Percentiles rank a stretch among this genome's conserved stretches.
Evolutionary conservation across 2,797 vertebrate species (phyloP).

Genomic region (Nannoperca australis): DNA sequence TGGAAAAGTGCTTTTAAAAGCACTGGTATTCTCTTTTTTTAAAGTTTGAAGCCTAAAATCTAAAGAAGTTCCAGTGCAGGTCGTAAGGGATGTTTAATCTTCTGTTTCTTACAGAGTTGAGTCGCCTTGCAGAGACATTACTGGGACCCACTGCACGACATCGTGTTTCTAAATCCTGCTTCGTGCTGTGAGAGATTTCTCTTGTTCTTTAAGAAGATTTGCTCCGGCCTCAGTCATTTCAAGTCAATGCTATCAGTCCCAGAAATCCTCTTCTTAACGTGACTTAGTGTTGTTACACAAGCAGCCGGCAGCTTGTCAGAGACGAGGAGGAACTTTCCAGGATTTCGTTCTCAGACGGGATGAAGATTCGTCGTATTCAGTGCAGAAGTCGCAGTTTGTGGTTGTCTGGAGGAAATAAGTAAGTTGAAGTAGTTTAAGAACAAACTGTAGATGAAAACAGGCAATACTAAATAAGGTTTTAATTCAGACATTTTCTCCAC

Average conservation of each 20-base stretch:
- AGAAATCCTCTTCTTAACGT: constrained; percentile 37
- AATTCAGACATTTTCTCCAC: neutral
- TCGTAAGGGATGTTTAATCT: neutral
- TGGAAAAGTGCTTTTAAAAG: neutral
- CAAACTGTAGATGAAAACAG: neutral
- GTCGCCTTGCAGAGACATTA: neutral
- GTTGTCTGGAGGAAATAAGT: neutral
- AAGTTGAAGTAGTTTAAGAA: neutral
- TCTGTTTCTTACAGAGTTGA: neutral
- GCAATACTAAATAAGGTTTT: rapidly evolving
- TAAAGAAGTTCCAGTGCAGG: neutral
- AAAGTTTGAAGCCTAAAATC: neutral
- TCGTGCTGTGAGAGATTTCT: constrained; percentile 13
- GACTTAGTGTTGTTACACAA: constrained; percentile 54
- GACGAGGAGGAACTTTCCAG: constrained; percentile 17
- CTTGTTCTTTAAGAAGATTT: constrained; percentile 62
- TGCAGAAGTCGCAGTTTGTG: neutral
- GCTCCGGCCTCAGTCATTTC: neutral
- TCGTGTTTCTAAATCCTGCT: constrained; percentile 3
- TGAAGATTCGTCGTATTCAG: neutral
- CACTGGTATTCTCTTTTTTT: too few relatives aligned
- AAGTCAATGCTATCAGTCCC: constrained; percentile 24
- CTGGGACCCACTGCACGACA: neutral
- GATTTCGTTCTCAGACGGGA: neutral
- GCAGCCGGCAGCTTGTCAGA: constrained; percentile 27